phyloP scores from a whole-genome alignment of 2,797 vertebrate species.

The Mallotus villosus region DNA sequence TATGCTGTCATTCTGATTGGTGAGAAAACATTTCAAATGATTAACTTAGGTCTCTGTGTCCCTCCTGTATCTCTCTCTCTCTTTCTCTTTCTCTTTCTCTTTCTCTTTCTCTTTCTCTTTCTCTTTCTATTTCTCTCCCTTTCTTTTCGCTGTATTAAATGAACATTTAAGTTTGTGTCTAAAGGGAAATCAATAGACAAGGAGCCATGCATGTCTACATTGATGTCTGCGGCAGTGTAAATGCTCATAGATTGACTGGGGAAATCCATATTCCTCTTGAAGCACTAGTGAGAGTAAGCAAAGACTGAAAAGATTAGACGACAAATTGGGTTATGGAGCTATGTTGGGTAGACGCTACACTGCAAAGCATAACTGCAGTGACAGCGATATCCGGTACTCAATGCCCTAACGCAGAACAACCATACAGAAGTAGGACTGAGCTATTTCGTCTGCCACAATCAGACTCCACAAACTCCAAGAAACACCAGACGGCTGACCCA shows the following conservation, averaged over 20 bases:
- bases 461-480: no score
- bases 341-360: neutral
- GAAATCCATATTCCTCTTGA: conserved; percentile 15
- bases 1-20: neutral
- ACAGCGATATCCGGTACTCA: neutral
- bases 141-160: conserved; percentile 37
- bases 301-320: neutral
- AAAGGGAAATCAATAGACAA: conserved; percentile 43
- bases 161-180: conserved; percentile 37
- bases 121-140: neutral
- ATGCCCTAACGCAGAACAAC: neutral
- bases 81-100: neutral
- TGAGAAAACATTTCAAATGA: neutral
- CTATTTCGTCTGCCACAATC: no score
- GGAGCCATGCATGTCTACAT: conserved; percentile 6
- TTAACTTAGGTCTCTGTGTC: neutral
- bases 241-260: conserved; percentile 19
- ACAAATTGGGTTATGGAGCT: neutral
- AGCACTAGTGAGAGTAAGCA: conserved; percentile 14
- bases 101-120: neutral
- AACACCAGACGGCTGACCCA: no score
- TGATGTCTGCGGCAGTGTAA: conserved; percentile 11
- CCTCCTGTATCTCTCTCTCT: neutral
- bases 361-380: neutral
- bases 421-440: neutral